Evolutionary conservation across 2,113 vertebrate species (phyloP).

Genomic region (Dipodomys spectabilis): DNA sequence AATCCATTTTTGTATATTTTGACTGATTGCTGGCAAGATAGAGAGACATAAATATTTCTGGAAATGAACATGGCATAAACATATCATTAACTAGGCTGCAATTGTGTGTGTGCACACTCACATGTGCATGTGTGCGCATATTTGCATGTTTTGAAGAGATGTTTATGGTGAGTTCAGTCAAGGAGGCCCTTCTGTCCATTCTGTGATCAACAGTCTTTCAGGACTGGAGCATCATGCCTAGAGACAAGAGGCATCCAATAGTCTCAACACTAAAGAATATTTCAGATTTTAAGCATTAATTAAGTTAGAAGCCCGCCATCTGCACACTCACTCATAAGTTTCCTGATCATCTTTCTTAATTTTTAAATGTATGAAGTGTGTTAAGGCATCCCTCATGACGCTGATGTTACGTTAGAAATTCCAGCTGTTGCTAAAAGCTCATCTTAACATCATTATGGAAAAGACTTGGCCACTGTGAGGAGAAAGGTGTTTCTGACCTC

Average conservation of each 20-base stretch:
- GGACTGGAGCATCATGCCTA: background rate
- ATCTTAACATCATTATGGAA: conserved; percentile 17
- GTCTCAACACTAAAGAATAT: conserved; percentile 41
- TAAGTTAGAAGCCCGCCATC: conserved; percentile 70
- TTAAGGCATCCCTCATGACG: conserved; percentile 14
- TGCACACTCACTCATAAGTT: conserved; percentile 19
- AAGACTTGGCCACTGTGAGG: conserved; percentile 2
- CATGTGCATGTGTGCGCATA: background rate
- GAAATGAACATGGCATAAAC: conserved; percentile 70
- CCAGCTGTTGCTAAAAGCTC: conserved; percentile 60
- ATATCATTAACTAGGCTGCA: conserved; percentile 55
- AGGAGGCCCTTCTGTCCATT: conserved; percentile 26
- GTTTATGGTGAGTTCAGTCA: conserved; percentile 68
- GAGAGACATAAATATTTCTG: conserved; percentile 78
- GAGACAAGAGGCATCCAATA: background rate
- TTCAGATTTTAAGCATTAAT: conserved; percentile 60
- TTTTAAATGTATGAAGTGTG: conserved; percentile 58
- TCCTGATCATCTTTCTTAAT: conserved; percentile 63
- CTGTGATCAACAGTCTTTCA: conserved; percentile 49
- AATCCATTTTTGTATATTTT: conserved; percentile 79
- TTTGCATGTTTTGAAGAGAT: conserved; percentile 62
- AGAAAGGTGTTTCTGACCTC: conserved; percentile 16
- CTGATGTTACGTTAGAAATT: conserved; percentile 72
- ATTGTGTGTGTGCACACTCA: background rate
- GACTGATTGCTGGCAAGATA: conserved; percentile 78